Evolutionary conservation across 2,113 vertebrate genomes (phyloP).

Genomic region (Bubo scandiacus): DNA sequence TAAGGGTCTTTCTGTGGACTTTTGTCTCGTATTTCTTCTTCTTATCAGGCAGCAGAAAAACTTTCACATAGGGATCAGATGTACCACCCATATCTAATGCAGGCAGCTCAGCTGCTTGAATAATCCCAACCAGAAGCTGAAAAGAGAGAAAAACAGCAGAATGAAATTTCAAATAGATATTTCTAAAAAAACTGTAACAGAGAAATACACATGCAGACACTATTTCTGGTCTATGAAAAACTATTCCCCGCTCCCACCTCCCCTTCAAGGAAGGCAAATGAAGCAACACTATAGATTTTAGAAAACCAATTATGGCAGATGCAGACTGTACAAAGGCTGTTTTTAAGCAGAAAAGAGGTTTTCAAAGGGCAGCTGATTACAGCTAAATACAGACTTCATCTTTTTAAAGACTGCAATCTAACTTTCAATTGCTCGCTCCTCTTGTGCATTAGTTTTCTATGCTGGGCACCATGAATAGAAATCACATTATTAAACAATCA

Average conservation of each 20-base stretch:
- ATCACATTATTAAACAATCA: conserved; percentile 73
- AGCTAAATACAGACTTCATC: conserved; percentile 73
- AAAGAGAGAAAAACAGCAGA: conserved; percentile 31
- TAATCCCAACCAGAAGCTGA: conserved; percentile 85
- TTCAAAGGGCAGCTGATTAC: conserved; percentile 79
- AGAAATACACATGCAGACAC: neutral
- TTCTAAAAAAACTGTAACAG: conserved; percentile 1
- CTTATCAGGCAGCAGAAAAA: conserved; percentile 83
- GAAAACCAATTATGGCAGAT: conserved; percentile 71
- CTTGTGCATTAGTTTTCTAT: conserved; percentile 65
- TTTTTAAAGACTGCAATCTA: conserved; percentile 72
- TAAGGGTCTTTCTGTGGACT: conserved; percentile 85
- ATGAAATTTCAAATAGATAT: neutral
- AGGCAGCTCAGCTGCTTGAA: conserved; percentile 84
- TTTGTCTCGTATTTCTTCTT: conserved; percentile 88
- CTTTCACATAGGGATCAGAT: conserved; percentile 84
- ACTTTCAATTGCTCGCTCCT: conserved; percentile 66
- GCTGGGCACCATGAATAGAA: conserved; percentile 65
- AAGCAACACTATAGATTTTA: conserved; percentile 48
- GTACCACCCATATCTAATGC: conserved; percentile 86
- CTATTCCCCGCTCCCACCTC: neutral
- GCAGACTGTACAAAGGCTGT: conserved; percentile 59
- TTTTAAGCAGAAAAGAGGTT: conserved; percentile 70
- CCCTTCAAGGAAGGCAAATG: conserved; percentile 51
- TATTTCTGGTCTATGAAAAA: conserved; percentile 18